Evolutionary conservation across 2,113 vertebrate species (phyloP), one percentile per base, ranked within the genome.

Genomic region (Scatophagus argus): DNA sequence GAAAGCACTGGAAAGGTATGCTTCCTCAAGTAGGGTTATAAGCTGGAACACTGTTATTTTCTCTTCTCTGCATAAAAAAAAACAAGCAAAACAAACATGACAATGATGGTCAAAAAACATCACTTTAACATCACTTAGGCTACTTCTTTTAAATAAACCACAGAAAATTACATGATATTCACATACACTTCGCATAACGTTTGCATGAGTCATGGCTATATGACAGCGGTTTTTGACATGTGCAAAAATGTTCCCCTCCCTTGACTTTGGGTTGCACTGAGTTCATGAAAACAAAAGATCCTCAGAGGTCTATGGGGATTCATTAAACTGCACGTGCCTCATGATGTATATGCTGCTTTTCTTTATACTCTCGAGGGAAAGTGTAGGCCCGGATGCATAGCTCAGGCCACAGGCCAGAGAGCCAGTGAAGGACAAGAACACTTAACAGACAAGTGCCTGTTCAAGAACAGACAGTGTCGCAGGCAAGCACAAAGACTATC

Each of bases 211-310:
- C 74, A 71, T 54, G 32, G 44, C 58, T 67, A 25, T 64, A 69
- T 70, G 65, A 64, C 74, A 62, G 43, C 39, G 31, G 66, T 56
- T 64, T 76, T 25, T 75, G 41, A 68, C 55, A 71, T 14, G 56
- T 62, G 68, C 52, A 74, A 56, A 63, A 51, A 89, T 81, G 74
- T 29, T 75, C 47, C 36, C 54, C 64, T 79, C 56, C 77, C 41
- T 65, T 47, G 36, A 76, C 61, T 81, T 55, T 74, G 70, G 74
- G 43, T 51, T 62, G 9, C 29, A 36, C 34, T 9, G 65, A 75
- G 69, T 55, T 76, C 61, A 79, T 74, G 56, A 84, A 81, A 75
- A 79, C 64, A 80, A 77, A 80, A 68, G 64, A 77, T 82, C 36
- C 23, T 46, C 21, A 51, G 55, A 62, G 25, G 39, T 78, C 74